Evolutionary conservation across 2,888 invertebrate species (phyloP).

Genomic region (Gastracanthus pulcherrimus): DNA sequence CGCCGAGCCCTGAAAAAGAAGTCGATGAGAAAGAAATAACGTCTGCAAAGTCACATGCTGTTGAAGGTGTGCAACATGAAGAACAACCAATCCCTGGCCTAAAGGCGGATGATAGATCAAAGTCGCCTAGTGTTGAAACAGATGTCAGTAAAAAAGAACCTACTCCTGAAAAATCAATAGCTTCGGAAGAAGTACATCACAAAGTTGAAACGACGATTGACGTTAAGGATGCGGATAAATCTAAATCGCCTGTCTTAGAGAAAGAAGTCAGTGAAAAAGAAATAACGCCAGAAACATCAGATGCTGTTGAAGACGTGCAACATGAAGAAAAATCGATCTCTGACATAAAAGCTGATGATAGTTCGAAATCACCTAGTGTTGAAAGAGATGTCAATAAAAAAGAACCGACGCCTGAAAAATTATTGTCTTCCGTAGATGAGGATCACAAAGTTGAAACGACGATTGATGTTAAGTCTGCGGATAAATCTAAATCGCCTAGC

Average conservation of each 20-base stretch:
- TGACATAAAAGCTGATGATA: neutral
- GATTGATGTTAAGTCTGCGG: neutral
- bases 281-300: neutral
- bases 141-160: neutral
- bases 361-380: slow-evolving; percentile 1
- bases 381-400: neutral
- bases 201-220: too few species aligned
- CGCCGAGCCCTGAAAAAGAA: too few species aligned
- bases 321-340: too few species aligned
- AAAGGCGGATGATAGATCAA: slow-evolving; percentile 37
- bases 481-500: neutral
- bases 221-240: neutral
- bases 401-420: neutral
- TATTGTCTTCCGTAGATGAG: too few species aligned
- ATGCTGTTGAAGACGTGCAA: too few species aligned
- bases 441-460: too few species aligned
- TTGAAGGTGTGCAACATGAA: neutral
- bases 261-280: neutral
- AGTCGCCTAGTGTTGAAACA: slow-evolving; percentile 41
- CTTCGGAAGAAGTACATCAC: too few species aligned
- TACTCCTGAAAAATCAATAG: neutral
- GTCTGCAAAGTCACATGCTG: too few species aligned
- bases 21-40: too few species aligned
- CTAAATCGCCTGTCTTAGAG: neutral
- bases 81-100: neutral